These are phyloP conservation scores for Diorhabda elongata DNA, from an alignment of 1,140 invertebrate species.

Conservation along the genomic window DNA sequence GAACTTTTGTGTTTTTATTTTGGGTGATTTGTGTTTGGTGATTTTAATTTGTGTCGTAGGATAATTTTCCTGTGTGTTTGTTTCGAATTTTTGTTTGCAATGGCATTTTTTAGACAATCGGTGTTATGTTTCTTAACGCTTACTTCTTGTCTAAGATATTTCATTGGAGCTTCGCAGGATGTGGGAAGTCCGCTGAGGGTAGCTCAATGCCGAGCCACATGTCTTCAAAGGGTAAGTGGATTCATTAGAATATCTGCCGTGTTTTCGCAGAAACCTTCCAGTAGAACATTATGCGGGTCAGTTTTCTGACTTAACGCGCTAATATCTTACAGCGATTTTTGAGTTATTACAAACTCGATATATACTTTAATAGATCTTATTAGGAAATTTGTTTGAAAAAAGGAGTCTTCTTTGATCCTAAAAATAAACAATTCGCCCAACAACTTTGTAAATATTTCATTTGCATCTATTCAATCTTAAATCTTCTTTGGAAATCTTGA, in stretches of 20 bases:
- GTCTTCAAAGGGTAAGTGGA: constrained; percentile 60
- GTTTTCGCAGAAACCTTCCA: constrained; percentile 1
- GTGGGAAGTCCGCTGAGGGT: constrained; percentile 62
- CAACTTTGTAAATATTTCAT: no score
- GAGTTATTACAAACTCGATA: no score
- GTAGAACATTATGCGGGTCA: no score
- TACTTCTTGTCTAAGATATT: constrained; percentile 38
- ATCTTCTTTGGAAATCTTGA: no score
- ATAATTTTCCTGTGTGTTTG: constrained; percentile 13
- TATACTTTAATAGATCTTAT: no score
- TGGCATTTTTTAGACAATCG: constrained; percentile 35
- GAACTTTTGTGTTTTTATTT: constrained; percentile 15
- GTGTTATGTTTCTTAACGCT: constrained; percentile 35
- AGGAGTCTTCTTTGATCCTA: no score
- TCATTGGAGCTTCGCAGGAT: constrained; percentile 52
- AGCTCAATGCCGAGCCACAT: constrained; percentile 63
- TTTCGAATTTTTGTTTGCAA: constrained; percentile 18
- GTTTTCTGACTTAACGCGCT: no score
- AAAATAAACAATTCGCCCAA: no score
- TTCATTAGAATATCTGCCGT: constrained; percentile 12
- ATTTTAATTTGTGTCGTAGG: constrained; percentile 10
- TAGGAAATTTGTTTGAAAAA: no score
- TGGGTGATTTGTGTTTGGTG: constrained; percentile 22
- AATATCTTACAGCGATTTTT: no score
- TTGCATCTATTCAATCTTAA: no score